A percentile compares a stretch with the other conserved stretches of the same genome.
phyloP scores from a whole-genome alignment of 2,113 vertebrate genomes.

The Oceanites oceanicus region DNA sequence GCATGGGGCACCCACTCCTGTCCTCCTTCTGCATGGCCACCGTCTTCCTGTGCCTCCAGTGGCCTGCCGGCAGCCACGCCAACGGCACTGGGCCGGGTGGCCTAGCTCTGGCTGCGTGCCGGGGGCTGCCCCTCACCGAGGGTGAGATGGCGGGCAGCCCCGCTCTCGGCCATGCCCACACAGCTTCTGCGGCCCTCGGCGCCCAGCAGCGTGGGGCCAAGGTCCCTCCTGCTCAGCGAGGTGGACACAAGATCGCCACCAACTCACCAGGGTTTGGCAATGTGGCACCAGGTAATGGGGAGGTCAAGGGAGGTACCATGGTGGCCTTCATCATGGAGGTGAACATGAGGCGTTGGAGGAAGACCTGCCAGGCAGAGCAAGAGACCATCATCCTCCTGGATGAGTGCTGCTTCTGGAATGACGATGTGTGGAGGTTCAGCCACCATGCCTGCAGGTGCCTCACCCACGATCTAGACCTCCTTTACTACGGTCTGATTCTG shows the following conservation, averaged over 20 bases:
- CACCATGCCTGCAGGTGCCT: neutral
- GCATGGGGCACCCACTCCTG: neutral
- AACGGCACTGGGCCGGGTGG: accelerated
- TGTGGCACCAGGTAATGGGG: accelerated
- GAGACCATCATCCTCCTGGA: accelerated
- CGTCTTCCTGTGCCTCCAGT: neutral
- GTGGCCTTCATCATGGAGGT: neutral
- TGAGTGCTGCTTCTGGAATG: neutral
- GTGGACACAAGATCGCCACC: neutral
- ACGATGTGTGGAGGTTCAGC: neutral
- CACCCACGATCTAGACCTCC: neutral
- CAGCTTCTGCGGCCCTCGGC: neutral
- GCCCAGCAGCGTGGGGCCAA: accelerated
- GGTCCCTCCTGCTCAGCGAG: neutral
- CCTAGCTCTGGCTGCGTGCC: accelerated
- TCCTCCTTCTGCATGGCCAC: neutral
- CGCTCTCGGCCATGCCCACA: accelerated
- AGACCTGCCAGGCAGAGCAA: neutral
- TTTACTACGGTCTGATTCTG: neutral
- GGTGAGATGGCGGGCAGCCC: neutral
- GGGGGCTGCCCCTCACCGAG: accelerated
- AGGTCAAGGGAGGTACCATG: neutral
- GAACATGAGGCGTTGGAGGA: accelerated
- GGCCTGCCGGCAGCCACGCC: neutral
- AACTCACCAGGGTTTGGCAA: neutral